Percentiles rank a stretch among this genome's conserved stretches.
phyloP scores from a whole-genome alignment of 2,888 invertebrate species.

The Quadroppia sp. region DNA sequence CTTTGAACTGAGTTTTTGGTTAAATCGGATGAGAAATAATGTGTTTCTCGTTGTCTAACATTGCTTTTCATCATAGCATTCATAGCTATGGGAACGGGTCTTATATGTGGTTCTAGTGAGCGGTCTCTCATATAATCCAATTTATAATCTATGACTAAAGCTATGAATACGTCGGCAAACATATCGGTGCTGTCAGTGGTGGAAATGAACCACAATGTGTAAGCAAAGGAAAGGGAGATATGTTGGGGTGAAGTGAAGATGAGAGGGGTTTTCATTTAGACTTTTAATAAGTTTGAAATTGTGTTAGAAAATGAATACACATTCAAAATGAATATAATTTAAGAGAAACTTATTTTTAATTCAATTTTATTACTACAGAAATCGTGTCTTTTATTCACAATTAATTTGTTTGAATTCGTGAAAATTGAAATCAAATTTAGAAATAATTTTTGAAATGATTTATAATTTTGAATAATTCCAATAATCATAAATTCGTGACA shows the following conservation, averaged over 20 bases:
- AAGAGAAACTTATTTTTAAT: not conserved
- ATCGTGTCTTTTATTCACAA: not conserved
- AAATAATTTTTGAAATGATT: too few species aligned
- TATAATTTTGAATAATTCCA: too few species aligned
- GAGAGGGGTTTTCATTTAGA: not conserved
- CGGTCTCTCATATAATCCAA: slow-evolving; percentile 7
- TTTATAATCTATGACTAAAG: slow-evolving; percentile 30
- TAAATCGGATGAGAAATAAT: not conserved
- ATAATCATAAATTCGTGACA: too few species aligned
- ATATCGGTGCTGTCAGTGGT: not conserved
- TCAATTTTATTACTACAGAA: not conserved
- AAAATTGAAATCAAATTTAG: not conserved
- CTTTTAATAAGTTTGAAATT: not conserved
- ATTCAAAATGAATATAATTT: not conserved
- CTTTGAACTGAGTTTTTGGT: not conserved
- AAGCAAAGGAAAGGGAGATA: not conserved
- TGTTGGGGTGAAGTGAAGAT: not conserved
- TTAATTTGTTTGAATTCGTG: slow-evolving; percentile 4
- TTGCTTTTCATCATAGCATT: not conserved
- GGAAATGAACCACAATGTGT: not conserved
- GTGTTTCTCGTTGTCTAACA: not conserved
- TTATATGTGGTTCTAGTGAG: not conserved
- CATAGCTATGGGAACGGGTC: not conserved
- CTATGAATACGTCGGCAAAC: not conserved
- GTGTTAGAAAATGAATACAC: not conserved